These are phyloP conservation scores for Trinorchestia longiramus DNA, from an alignment of 1,140 invertebrate species.

Conservation along the genomic window DNA sequence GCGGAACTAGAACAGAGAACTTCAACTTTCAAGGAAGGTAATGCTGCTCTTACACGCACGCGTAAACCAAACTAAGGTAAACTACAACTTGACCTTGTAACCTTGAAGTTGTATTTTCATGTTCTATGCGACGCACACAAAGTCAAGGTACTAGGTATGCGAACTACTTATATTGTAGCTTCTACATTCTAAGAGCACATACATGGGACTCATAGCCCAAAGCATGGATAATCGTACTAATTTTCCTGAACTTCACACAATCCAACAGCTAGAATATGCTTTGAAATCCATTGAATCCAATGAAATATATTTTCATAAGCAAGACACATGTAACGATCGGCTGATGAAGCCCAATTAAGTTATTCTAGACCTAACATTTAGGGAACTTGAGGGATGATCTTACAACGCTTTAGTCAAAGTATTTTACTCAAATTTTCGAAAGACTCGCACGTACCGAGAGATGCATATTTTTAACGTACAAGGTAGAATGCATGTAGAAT, in stretches of 20 bases:
- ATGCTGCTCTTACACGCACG: too few relatives aligned
- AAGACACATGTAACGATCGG: neutral
- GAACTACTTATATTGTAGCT: neutral
- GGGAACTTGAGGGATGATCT: neutral
- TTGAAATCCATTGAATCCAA: neutral
- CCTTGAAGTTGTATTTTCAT: neutral
- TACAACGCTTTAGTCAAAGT: neutral
- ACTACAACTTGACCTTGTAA: neutral
- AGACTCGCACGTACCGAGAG: neutral
- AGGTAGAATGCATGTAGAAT: neutral
- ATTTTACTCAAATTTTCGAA: neutral
- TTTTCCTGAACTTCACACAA: neutral
- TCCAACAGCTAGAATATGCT: neutral
- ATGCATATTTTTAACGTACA: neutral
- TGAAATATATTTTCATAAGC: too few relatives aligned
- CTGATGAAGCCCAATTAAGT: neutral
- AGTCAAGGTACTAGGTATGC: neutral
- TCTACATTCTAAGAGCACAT: neutral
- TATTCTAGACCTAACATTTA: neutral
- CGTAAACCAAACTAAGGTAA: neutral
- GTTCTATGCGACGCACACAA: neutral
- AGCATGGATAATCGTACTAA: neutral
- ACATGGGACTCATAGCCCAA: neutral
- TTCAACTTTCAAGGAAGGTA: too few relatives aligned
- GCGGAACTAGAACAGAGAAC: too few relatives aligned